phyloP scores from a whole-genome alignment of 2,888 invertebrate genomes.

The Dichetophora obliterata region DNA sequence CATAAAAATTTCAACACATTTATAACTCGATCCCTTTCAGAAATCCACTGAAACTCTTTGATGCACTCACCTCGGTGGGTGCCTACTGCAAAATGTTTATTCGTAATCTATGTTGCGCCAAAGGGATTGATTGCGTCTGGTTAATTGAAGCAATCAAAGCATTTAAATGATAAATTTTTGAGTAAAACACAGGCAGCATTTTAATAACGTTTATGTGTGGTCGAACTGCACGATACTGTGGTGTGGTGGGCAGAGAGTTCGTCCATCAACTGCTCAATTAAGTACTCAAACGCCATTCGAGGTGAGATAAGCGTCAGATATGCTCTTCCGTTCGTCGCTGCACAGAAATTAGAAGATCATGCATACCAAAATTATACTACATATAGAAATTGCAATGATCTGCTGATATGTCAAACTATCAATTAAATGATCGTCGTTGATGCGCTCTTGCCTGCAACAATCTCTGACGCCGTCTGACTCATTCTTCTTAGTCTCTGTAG shows the following conservation, averaged over 20 bases:
- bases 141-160: constrained; percentile 48
- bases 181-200: constrained; percentile 25
- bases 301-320: background rate
- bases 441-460: background rate
- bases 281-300: constrained; percentile 1
- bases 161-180: constrained; percentile 42
- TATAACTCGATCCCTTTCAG: background rate
- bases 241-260: background rate
- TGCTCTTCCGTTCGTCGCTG: too few species aligned
- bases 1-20: background rate
- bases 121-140: constrained; percentile 61
- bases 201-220: constrained; percentile 8
- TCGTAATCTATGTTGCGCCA: background rate
- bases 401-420: constrained; percentile 21
- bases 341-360: background rate
- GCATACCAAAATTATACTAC: background rate
- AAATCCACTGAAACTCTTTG: too few species aligned
- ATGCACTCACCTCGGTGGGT: background rate
- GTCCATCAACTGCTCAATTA: constrained; percentile 20
- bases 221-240: background rate
- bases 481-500: background rate
- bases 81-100: background rate
- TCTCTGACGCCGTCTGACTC: constrained; percentile 23
- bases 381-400: background rate
- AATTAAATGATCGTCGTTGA: constrained; percentile 11